These are phyloP conservation scores for Spodoptera picta DNA, from an alignment of 2,888 invertebrate genomes.

Conservation along the genomic window DNA sequence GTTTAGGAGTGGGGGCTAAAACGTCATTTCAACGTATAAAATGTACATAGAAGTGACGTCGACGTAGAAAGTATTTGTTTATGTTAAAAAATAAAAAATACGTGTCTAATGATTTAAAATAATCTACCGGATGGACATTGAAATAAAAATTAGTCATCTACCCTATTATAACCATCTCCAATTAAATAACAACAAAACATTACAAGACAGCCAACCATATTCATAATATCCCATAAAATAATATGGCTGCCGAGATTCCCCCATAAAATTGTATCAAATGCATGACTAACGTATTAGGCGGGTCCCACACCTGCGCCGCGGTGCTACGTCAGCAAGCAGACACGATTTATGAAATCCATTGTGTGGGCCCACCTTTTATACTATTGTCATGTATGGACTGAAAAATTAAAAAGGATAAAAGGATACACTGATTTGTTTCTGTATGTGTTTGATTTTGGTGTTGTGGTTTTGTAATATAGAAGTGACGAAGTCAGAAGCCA, in stretches of 20 bases:
- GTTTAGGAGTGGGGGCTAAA: no score
- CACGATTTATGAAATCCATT: constrained; percentile 56
- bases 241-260: constrained; percentile 34
- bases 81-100: no score
- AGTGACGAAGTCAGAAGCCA: no score
- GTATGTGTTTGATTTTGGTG: constrained; percentile 1
- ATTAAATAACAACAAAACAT: neutral
- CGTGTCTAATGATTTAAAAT: no score
- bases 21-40: no score
- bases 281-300: constrained; percentile 54
- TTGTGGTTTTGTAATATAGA: no score
- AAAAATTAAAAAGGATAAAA: constrained; percentile 26
- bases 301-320: constrained; percentile 49
- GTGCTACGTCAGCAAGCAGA: constrained; percentile 44
- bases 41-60: no score
- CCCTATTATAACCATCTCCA: no score
- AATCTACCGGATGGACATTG: no score
- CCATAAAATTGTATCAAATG: constrained; percentile 56
- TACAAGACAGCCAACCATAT: constrained; percentile 26
- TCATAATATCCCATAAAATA: constrained; percentile 30
- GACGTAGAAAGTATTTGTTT: no score
- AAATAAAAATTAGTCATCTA: no score
- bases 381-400: constrained; percentile 25
- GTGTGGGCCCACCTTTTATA: constrained; percentile 50
- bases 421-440: constrained; percentile 6